Evolutionary conservation across 1,140 invertebrate genomes (phyloP).

Genomic region (Pseudomyrmex flavicornis): DNA sequence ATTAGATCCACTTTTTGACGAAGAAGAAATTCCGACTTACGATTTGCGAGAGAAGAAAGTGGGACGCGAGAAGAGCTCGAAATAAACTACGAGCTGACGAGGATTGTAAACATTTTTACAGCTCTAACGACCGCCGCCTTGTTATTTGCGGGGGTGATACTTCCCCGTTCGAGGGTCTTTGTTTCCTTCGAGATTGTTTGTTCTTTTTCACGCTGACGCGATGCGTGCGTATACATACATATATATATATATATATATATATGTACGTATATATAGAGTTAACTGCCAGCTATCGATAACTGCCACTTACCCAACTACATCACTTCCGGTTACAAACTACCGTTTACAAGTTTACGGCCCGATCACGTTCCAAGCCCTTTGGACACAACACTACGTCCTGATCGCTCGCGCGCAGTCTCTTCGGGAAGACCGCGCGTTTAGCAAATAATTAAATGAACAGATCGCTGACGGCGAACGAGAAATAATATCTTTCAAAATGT

Average conservation of each 20-base stretch:
- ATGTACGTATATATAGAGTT: slow-evolving; percentile 37
- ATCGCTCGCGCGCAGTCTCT: slow-evolving; percentile 3
- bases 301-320: slow-evolving; percentile 77
- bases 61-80: slow-evolving; percentile 3
- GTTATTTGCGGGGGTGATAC: slow-evolving; percentile 73
- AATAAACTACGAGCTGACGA: slow-evolving; percentile 62
- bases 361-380: slow-evolving; percentile 18
- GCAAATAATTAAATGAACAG: slow-evolving; percentile 4
- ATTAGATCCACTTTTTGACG: background rate
- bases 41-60: slow-evolving; percentile 15
- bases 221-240: background rate
- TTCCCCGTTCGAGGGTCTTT: slow-evolving; percentile 31
- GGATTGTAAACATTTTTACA: slow-evolving; percentile 79
- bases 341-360: slow-evolving; percentile 80
- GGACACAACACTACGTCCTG: background rate
- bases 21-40: background rate
- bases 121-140: slow-evolving; percentile 62
- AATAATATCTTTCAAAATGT: background rate
- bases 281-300: slow-evolving; percentile 81
- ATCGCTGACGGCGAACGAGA: background rate
- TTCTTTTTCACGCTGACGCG: slow-evolving; percentile 2
- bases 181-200: slow-evolving; percentile 37
- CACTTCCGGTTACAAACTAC: slow-evolving; percentile 81
- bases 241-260: too few species aligned
- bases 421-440: background rate